phyloP scores from a whole-genome alignment of 2,797 vertebrate genomes.

The Melanotaenia nigrans region DNA sequence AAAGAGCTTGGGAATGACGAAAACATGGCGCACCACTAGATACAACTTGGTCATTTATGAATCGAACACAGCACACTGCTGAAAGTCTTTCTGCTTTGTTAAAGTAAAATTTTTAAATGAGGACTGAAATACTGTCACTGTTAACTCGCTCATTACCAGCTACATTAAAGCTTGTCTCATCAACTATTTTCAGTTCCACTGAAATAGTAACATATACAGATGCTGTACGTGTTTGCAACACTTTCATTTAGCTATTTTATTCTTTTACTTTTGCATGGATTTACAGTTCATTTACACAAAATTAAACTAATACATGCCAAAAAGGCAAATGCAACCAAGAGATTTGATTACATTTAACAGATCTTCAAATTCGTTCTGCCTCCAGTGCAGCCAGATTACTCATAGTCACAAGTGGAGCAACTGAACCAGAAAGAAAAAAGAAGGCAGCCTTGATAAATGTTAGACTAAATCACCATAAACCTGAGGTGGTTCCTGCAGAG shows the following conservation, averaged over 20 bases:
- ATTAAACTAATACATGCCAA: too few species aligned
- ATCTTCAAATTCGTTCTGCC: not conserved
- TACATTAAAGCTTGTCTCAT: not conserved
- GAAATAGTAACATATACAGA: not conserved
- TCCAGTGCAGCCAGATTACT: not conserved
- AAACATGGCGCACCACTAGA: constrained; percentile 36
- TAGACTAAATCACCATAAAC: not conserved
- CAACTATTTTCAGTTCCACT: not conserved
- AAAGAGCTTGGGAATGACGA: constrained; percentile 36
- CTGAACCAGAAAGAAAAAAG: not conserved
- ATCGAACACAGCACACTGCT: not conserved
- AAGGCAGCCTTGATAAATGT: not conserved
- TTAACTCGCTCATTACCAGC: not conserved
- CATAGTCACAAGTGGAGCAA: not conserved
- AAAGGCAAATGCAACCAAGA: too few species aligned
- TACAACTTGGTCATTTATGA: not conserved
- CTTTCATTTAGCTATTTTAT: not conserved
- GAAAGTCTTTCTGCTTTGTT: not conserved
- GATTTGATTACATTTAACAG: not conserved
- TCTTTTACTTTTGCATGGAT: not conserved
- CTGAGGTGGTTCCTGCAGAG: not conserved
- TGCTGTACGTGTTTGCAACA: not conserved
- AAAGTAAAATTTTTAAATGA: not conserved
- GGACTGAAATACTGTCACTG: not conserved
- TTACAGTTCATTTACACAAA: too few species aligned